A percentile compares a stretch with the other conserved stretches of the same genome.
Evolutionary conservation across 2,888 invertebrate genomes (phyloP).

Genomic region (Acleris holmiana): DNA sequence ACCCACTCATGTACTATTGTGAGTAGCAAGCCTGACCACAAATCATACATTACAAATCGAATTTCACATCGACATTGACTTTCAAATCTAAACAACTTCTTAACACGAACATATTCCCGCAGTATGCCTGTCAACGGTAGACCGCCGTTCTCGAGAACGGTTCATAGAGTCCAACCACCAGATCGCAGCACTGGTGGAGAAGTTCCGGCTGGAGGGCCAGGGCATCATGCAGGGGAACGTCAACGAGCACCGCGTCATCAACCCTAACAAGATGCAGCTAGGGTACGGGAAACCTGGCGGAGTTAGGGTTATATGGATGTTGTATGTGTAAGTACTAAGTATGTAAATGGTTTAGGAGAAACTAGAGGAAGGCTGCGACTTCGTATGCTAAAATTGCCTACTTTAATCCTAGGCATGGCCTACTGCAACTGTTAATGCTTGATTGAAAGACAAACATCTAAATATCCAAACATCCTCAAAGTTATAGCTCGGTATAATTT

Average conservation of each 20-base stretch:
- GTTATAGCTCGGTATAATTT: no score
- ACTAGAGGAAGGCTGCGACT: no score
- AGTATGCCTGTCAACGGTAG: conserved; percentile 86
- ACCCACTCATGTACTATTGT: conserved; percentile 99
- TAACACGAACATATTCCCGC: conserved; percentile 31
- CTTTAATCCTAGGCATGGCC: no score
- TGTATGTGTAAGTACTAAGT: conserved; percentile 85
- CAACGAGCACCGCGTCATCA: conserved; percentile 83
- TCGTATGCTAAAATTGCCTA: no score
- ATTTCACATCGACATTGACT: no score
- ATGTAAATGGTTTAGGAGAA: no score
- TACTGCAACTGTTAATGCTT: no score
- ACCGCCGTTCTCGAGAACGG: conserved; percentile 91
- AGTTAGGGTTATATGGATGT: conserved; percentile 87
- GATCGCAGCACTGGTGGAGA: conserved; percentile 95
- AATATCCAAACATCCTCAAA: no score
- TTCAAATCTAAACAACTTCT: no score
- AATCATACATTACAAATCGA: no score
- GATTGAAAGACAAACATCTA: no score
- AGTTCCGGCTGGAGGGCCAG: conserved; percentile 94
- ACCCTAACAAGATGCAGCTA: conserved; percentile 89
- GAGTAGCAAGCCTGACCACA: conserved; percentile 69
- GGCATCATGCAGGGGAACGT: conserved; percentile 87
- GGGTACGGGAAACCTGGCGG: conserved; percentile 90
- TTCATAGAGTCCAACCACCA: conserved; percentile 97